Base-by-base conservation (phyloP, 2,113 vertebrate species). In the Siniperca chuatsi region DNA sequence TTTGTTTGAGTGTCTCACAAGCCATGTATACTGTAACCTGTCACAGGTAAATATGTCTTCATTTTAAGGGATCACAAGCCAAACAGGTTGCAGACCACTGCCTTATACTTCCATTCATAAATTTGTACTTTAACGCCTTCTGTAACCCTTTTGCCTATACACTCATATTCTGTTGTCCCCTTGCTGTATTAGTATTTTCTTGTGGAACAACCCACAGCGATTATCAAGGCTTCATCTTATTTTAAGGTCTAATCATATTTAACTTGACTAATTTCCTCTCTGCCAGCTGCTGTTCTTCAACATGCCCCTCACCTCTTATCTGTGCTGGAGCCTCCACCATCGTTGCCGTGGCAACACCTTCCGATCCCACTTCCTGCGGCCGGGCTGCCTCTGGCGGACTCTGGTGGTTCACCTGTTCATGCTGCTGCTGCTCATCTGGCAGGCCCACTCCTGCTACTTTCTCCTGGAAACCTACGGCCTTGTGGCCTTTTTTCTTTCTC, bases 281-380 rank as follows among this genome's bases (percentile, higher is more conserved):
- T 92, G 86, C 33, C 93, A 99, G 98, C 57, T 99, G 87, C 6
- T 95, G 4, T 98, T 98, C 94, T 99, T 99, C 94, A 99, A 99
- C 94, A 92, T 98, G 87, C 98, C 98, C 0, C 87, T 99, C 90
- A 97, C 95, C 89, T 95, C 85, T 82, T 99, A 99, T 84, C 94
- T 98, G 68, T 98, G 98, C 95, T 99, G 98, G 98, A 97, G 97
- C 92, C 93, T 99, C 79, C 87, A 97, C 64, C 96, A 97, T 75
- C 97, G 98, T 9, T 97, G 95, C 92, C 95, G 89, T 18, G 98
- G 98, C 55, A 95, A 96, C 91, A 94, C 90, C 91, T 97, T 99
- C 87, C 86, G 78, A n/a, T 97, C 97, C 42, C 98, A 99, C 86
- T 71, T 98, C 61, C 78, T 29, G 68, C 93, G 95, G 0, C 83